Conservation (phyloP, 1,140 invertebrate species). For the Andrena cerasifolii region DNA sequence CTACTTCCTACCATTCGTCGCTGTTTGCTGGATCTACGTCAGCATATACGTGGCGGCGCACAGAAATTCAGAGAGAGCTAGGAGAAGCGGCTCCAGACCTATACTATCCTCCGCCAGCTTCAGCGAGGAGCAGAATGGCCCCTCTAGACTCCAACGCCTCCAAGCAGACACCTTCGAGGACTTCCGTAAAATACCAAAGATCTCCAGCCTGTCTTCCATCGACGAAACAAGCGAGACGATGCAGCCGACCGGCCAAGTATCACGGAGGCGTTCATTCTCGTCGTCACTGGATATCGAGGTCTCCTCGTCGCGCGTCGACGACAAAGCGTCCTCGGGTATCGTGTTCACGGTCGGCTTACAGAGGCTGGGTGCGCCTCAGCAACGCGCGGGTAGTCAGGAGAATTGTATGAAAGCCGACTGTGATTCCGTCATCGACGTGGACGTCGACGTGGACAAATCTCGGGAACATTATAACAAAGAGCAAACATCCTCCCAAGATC, state of each 20-base stretch:
- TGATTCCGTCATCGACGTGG: conserved; percentile 68
- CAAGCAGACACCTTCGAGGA: conserved; percentile 68
- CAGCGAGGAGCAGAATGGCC: conserved; percentile 72
- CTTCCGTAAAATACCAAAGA: conserved; percentile 74
- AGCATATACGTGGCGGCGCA: conserved; percentile 88
- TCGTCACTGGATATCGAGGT: conserved; percentile 27
- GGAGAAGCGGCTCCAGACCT: conserved; percentile 85
- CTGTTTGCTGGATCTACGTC: conserved; percentile 88
- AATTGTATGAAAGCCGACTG: conserved; percentile 50
- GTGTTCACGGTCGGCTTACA: conserved; percentile 77
- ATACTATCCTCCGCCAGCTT: conserved; percentile 79
- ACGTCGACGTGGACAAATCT: conserved; percentile 57
- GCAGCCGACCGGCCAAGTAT: conserved; percentile 69
- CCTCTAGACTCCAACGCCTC: conserved; percentile 56
- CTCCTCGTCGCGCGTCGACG: conserved; percentile 14
- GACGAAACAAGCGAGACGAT: conserved; percentile 79
- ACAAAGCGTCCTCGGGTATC: conserved; percentile 50
- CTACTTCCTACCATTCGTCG: conserved; percentile 87
- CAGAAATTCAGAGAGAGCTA: conserved; percentile 87
- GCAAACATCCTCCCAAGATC: conserved; percentile 70
- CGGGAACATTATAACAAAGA: conserved; percentile 46
- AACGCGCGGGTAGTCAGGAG: background rate
- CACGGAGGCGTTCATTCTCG: conserved; percentile 53
- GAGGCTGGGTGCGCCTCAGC: conserved; percentile 51
- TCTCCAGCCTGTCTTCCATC: conserved; percentile 80